Evolutionary conservation across 1,140 invertebrate species (phyloP).

Genomic region (Neodiprion virginianus): DNA sequence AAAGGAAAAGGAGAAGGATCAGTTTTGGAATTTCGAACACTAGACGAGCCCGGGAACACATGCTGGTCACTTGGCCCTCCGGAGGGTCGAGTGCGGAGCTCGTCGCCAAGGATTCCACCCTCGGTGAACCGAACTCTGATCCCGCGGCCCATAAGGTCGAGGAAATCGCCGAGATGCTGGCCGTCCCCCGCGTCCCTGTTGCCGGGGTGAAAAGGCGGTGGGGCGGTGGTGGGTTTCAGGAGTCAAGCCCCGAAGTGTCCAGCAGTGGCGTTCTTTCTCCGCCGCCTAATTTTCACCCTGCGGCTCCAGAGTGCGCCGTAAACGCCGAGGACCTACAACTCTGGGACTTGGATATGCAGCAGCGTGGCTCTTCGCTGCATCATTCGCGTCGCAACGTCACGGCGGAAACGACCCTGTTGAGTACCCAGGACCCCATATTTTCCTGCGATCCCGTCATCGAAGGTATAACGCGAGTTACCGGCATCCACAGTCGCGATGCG

Average conservation of each 20-base stretch:
- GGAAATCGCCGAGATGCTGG: slow-evolving; percentile 41
- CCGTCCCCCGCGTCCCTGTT: slow-evolving; percentile 52
- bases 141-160: slow-evolving; percentile 6
- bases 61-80: slow-evolving; percentile 8
- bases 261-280: slow-evolving; percentile 53
- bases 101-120: background rate
- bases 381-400: background rate
- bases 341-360: slow-evolving; percentile 75
- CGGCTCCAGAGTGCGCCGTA: slow-evolving; percentile 68
- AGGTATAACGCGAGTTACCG: slow-evolving; percentile 40
- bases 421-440: slow-evolving; percentile 40
- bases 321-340: slow-evolving; percentile 80
- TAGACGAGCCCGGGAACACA: background rate
- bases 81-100: background rate
- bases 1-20: slow-evolving; percentile 18
- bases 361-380: slow-evolving; percentile 36
- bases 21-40: background rate
- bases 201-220: slow-evolving; percentile 52
- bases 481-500: too few species aligned
- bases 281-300: slow-evolving; percentile 60
- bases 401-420: slow-evolving; percentile 16
- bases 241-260: slow-evolving; percentile 63
- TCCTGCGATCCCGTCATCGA: slow-evolving; percentile 46
- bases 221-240: slow-evolving; percentile 55
- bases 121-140: slow-evolving; percentile 1